These are phyloP conservation scores for Elephas maximus DNA, from an alignment of 2,113 vertebrate species.

Conservation along the genomic window DNA sequence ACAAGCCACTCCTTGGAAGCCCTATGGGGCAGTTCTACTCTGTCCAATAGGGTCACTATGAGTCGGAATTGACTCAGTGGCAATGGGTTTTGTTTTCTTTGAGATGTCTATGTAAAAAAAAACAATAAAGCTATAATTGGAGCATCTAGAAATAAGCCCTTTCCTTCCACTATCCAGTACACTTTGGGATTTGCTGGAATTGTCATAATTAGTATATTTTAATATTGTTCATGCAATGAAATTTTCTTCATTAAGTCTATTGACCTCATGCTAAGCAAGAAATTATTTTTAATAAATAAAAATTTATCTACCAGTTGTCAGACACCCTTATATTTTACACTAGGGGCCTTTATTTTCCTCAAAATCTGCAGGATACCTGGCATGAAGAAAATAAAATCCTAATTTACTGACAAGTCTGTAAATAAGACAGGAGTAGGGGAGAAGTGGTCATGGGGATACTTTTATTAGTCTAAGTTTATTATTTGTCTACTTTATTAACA, in stretches of 20 bases:
- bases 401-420: slow-evolving; percentile 65
- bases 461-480: slow-evolving; percentile 74
- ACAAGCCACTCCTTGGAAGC: too few species aligned
- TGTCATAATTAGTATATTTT: slow-evolving; percentile 78
- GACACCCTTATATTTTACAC: slow-evolving; percentile 80
- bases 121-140: not conserved
- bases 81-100: too few species aligned
- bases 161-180: slow-evolving; percentile 42
- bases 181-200: slow-evolving; percentile 67
- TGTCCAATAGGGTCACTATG: too few species aligned
- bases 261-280: slow-evolving; percentile 83
- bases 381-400: slow-evolving; percentile 74
- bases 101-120: slow-evolving; percentile 7
- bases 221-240: slow-evolving; percentile 83
- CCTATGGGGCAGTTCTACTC: too few species aligned
- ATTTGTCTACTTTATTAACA: slow-evolving; percentile 67
- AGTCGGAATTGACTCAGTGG: too few species aligned
- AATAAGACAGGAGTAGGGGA: not conserved
- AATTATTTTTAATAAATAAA: slow-evolving; percentile 89
- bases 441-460: slow-evolving; percentile 69
- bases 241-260: slow-evolving; percentile 86
- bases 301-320: slow-evolving; percentile 81
- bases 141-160: slow-evolving; percentile 24
- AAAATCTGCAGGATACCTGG: slow-evolving; percentile 80
- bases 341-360: slow-evolving; percentile 73